Evolutionary conservation across 2,113 vertebrate species (phyloP).

Genomic region (Eonycteris spelaea): DNA sequence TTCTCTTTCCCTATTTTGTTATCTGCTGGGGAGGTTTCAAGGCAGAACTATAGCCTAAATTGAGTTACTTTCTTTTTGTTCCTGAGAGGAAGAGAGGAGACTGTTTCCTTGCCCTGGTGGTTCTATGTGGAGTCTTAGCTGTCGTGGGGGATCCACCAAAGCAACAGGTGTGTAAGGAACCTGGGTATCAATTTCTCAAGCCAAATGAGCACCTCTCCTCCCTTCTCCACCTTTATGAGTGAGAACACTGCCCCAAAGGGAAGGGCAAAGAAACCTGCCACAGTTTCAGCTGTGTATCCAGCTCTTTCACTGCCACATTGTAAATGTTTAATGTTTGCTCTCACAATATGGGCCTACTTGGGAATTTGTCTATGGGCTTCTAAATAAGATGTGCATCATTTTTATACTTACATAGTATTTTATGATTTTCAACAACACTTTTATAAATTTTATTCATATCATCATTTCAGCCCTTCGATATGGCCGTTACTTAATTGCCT

Average conservation of each 20-base stretch:
- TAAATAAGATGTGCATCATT: background rate
- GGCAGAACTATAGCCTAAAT: background rate
- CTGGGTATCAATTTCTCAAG: background rate
- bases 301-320: background rate
- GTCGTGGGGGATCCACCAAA: background rate
- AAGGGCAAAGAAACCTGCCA: background rate
- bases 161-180: background rate
- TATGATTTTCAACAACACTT: background rate
- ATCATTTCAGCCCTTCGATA: background rate
- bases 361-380: background rate
- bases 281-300: background rate
- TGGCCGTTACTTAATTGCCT: background rate
- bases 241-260: background rate
- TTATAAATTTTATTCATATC: background rate
- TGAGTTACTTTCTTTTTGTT: background rate
- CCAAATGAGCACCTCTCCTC: background rate
- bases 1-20: background rate
- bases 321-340: background rate
- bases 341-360: background rate
- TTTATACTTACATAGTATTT: background rate
- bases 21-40: background rate
- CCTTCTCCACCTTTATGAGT: background rate
- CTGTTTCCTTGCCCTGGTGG: background rate
- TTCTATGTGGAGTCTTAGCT: background rate
- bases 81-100: fast-evolving